phyloP scores from a whole-genome alignment of 2,888 invertebrate genomes.

The Drosophila putrida region DNA sequence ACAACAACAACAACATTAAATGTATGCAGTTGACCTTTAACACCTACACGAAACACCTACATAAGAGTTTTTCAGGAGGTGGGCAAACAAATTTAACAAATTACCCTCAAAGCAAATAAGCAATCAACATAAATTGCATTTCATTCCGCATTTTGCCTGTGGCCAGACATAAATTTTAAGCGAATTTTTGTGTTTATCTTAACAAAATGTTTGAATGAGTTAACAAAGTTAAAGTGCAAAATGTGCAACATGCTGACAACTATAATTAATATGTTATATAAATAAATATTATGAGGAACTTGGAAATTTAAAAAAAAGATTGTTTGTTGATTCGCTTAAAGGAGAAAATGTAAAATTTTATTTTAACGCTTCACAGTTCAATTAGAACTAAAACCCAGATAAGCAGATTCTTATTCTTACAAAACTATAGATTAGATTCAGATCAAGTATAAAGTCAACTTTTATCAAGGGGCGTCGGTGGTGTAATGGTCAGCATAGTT shows the following conservation, averaged over 20 bases:
- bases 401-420: not conserved
- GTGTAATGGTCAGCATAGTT: conserved; percentile 83
- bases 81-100: conserved; percentile 65
- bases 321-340: not conserved
- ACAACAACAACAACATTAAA: conserved; percentile 12
- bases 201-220: conserved; percentile 19
- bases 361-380: not conserved
- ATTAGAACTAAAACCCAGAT: not conserved
- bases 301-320: not conserved
- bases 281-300: conserved; percentile 8
- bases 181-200: conserved; percentile 36
- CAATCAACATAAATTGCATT: conserved; percentile 79
- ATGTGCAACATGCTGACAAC: conserved; percentile 16
- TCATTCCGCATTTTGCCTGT: conserved; percentile 61
- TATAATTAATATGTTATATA: conserved; percentile 27
- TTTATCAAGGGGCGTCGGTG: conserved; percentile 67
- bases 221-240: conserved; percentile 16
- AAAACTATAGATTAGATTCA: not conserved
- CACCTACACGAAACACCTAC: conserved; percentile 69
- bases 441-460: accelerated
- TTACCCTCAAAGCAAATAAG: conserved; percentile 77
- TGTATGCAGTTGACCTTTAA: conserved; percentile 63
- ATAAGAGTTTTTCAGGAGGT: conserved; percentile 27
- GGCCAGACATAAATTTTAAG: conserved; percentile 47
- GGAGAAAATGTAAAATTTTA: not conserved